A percentile compares a stretch with the other conserved stretches of the same genome.
These are phyloP conservation scores for Chironomus riparius DNA, from an alignment of 2,888 invertebrate species.

Conservation along the genomic window DNA sequence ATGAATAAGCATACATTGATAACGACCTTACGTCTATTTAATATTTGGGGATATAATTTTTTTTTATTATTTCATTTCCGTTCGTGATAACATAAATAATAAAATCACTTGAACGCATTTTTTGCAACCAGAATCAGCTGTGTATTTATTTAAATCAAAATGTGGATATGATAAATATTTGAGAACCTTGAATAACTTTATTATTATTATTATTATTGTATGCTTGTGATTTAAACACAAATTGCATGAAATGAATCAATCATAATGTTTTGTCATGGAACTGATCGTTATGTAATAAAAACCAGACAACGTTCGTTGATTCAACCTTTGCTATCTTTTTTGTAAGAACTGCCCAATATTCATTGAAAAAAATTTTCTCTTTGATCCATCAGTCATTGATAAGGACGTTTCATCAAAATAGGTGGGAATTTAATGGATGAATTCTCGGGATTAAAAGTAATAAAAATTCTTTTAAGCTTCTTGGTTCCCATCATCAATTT, in stretches of 20 bases:
- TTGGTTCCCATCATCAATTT: constrained; percentile 12
- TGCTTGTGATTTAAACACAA: background rate
- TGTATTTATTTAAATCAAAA: background rate
- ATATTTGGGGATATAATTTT: background rate
- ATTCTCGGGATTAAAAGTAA: background rate
- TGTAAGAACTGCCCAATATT: background rate
- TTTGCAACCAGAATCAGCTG: background rate
- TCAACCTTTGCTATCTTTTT: background rate
- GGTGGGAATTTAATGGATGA: background rate
- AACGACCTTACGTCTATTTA: background rate
- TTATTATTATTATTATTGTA: background rate
- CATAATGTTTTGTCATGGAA: background rate
- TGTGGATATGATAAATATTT: background rate
- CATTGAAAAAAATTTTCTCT: background rate
- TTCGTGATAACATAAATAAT: background rate
- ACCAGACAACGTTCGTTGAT: too few species aligned
- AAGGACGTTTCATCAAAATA: constrained; percentile 2
- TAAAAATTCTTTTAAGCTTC: constrained; percentile 1
- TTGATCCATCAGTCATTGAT: background rate
- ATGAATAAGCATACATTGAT: too few species aligned
- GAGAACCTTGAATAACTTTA: background rate
- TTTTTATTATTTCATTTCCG: background rate
- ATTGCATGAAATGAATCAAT: background rate
- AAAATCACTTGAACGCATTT: background rate
- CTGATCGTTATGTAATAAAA: background rate